These are phyloP conservation scores for Pelecanoides urinatrix DNA, from an alignment of 2,113 vertebrate species.

Conservation along the genomic window DNA sequence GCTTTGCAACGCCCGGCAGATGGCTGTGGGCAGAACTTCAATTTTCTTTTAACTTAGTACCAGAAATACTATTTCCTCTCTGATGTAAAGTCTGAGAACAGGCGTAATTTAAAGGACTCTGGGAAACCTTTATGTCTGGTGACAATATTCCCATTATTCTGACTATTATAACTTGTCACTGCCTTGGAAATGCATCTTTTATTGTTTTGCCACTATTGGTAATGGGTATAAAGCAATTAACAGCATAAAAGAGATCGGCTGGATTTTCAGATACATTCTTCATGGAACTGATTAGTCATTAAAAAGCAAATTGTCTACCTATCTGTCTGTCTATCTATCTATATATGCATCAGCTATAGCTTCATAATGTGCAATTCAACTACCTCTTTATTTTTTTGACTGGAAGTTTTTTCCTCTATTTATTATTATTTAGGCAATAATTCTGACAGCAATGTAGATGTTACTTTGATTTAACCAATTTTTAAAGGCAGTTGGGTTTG, in stretches of 20 bases:
- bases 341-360: background rate
- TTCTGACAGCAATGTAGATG: conserved; percentile 4
- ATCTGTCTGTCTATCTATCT: background rate
- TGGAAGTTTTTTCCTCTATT: background rate
- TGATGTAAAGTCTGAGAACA: background rate
- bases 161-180: background rate
- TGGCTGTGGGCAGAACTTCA: background rate
- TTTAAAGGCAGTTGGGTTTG: conserved; percentile 42
- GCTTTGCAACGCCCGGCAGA: background rate
- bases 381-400: background rate
- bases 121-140: background rate
- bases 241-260: background rate
- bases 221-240: conserved; percentile 34
- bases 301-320: background rate
- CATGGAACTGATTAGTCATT: background rate
- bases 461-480: conserved; percentile 35
- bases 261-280: background rate
- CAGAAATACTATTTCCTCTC: background rate
- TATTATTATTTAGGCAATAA: conserved; percentile 19
- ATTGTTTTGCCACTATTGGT: conserved; percentile 19
- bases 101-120: background rate
- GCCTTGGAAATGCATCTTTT: conserved; percentile 6
- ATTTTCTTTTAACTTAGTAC: background rate
- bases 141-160: background rate
- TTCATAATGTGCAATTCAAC: background rate